Conservation (phyloP, 2,888 invertebrate species). For the Aleiodes alternator region DNA sequence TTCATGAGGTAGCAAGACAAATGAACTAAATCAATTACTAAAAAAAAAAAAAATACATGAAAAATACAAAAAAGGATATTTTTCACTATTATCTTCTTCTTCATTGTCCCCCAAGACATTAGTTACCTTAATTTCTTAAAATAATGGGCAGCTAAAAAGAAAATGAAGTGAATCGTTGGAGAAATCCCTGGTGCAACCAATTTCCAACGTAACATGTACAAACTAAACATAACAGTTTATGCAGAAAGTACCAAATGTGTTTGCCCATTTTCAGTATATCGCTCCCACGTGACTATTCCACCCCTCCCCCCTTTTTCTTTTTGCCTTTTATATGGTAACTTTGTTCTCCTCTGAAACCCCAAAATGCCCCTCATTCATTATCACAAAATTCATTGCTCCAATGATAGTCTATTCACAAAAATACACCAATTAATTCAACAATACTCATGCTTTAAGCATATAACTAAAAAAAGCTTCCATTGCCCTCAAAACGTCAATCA, state of each 20-base stretch:
- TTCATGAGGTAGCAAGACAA: no score
- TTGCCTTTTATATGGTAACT: background rate
- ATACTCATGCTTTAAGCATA: no score
- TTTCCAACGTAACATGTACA: background rate
- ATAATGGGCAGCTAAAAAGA: background rate
- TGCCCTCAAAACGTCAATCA: no score
- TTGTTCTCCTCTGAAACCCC: background rate
- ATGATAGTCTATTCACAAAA: background rate
- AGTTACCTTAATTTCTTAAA: background rate
- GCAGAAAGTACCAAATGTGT: conserved; percentile 20
- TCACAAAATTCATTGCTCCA: background rate
- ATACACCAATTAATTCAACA: no score
- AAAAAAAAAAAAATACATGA: no score
- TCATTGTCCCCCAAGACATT: no score
- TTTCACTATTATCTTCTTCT: no score
- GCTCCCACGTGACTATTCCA: conserved; percentile 6
- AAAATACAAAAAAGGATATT: no score
- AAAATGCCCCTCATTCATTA: background rate
- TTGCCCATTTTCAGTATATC: background rate
- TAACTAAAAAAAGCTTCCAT: no score
- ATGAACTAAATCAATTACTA: no score
- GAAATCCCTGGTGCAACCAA: conserved; percentile 10
- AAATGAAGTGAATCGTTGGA: background rate
- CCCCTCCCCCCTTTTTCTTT: background rate
- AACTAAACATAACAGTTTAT: conserved; percentile 7